Base-by-base conservation (phyloP, 2,113 vertebrate species). In the Corythornis madagascariensis region DNA sequence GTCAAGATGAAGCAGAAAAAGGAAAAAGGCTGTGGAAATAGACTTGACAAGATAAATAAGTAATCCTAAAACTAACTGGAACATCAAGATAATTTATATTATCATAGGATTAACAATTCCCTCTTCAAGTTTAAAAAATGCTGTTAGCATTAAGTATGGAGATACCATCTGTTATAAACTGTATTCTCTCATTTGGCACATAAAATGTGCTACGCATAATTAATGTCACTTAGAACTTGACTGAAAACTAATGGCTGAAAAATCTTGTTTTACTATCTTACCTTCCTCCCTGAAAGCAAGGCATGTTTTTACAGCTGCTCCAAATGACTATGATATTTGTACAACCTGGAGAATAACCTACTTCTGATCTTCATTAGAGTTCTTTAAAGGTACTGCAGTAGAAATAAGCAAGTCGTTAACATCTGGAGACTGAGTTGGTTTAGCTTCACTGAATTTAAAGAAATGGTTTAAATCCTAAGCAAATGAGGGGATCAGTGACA, bases 61-160 rank as follows among this genome's bases (percentile, higher is more conserved):
- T 17, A 66, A 86, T 45, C 66, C 93, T 88, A 85, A 94, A 81
- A 93, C 60, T 89, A 87, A 80, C 19, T 48, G 50, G 14, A 89
- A 55, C 56, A 82, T 60, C 56, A 76, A n/a, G 59, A 55, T 31
- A 52, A 45, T 80, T 89, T 85, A 6, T 60, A 63, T 73, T 76
- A 65, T 20, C 19, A n/a, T 4, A 76, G 33, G 33, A 52, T 75
- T 95, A 84, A 26, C 31, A 70, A 29, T 59, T 75, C 65, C 4
- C 67, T 78, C 20, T 78, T 80, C 63, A 66, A 50, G 21, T 72
- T 81, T 35, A 59, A 87, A 76, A 81, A 94, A 31, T 25, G 13
- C 25, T 47, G 35, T 48, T 47, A 56, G n/a, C 31, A 60, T 76
- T 75, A 83, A 87, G 42, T 48, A 74, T 21, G 40, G 71, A 93